Conservation (phyloP, 2,888 invertebrate species). For the Prionchulus punctatus region DNA sequence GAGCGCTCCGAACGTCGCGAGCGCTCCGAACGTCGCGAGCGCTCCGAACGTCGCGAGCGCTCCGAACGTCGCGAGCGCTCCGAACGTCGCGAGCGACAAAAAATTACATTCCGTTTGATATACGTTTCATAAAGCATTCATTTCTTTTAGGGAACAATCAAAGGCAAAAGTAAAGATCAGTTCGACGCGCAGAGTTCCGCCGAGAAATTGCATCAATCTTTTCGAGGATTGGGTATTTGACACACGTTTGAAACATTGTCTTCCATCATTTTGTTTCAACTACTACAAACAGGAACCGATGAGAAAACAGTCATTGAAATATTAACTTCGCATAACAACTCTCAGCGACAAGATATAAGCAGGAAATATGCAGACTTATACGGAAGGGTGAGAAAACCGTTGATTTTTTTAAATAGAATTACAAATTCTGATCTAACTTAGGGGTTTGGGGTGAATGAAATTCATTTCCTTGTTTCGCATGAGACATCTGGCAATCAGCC, state of each 20-base stretch:
- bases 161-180: background rate
- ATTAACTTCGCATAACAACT: constrained; percentile 19
- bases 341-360: constrained; percentile 21
- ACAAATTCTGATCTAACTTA: no score
- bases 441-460: no score
- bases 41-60: no score
- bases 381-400: constrained; percentile 18
- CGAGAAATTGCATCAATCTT: constrained; percentile 5
- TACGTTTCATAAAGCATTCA: no score
- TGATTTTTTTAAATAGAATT: no score
- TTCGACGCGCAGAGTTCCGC: constrained; percentile 9
- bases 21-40: no score
- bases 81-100: no score
- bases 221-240: constrained; percentile 11
- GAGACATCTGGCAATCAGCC: background rate
- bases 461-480: background rate
- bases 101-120: no score
- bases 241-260: background rate
- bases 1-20: no score
- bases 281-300: constrained; percentile 22
- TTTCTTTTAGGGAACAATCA: constrained; percentile 12
- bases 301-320: constrained; percentile 23
- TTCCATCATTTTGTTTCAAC: no score
- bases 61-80: no score
- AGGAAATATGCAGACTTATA: constrained; percentile 19